Percentiles rank a stretch among this genome's conserved stretches.
Conservation (phyloP, 2,888 invertebrate genomes). For the Scaptomyza caliginosa region DNA sequence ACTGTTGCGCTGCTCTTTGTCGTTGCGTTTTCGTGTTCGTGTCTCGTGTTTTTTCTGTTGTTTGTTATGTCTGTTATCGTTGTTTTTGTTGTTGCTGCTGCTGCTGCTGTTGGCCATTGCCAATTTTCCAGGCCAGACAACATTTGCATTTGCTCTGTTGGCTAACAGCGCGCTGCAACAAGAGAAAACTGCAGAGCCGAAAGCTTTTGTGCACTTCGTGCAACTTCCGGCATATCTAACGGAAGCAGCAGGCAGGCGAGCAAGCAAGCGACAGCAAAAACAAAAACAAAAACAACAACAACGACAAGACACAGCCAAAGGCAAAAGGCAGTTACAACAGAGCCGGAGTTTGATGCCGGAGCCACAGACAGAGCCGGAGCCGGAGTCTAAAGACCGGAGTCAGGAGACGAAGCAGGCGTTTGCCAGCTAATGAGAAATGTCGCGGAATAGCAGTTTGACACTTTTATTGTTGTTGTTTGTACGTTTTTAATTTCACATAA, state of each 20-base stretch:
- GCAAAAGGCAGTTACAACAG: slow-evolving; percentile 24
- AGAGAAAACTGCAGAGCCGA: slow-evolving; percentile 32
- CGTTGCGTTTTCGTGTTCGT: slow-evolving; percentile 43
- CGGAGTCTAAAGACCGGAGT: not conserved
- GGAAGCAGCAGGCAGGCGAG: slow-evolving; percentile 45
- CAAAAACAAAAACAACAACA: slow-evolving; percentile 26
- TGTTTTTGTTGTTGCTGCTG: slow-evolving; percentile 1
- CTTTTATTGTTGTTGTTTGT: slow-evolving; percentile 11
- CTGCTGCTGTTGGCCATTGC: slow-evolving; percentile 37
- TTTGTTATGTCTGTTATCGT: not conserved
- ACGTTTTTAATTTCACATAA: slow-evolving; percentile 20
- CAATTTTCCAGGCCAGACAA: slow-evolving; percentile 57
- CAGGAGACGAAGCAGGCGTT: slow-evolving; percentile 12
- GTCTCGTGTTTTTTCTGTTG: slow-evolving; percentile 13
- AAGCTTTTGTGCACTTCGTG: slow-evolving; percentile 68
- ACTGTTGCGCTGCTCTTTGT: slow-evolving; percentile 50
- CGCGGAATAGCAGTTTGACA: slow-evolving; percentile 7
- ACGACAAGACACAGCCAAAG: slow-evolving; percentile 17
- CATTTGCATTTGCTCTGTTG: slow-evolving; percentile 51
- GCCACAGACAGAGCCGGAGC: slow-evolving; percentile 1
- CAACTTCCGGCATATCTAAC: slow-evolving; percentile 59
- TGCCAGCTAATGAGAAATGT: slow-evolving; percentile 37
- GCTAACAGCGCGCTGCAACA: slow-evolving; percentile 45
- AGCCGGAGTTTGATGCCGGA: slow-evolving; percentile 4
- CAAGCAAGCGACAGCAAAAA: slow-evolving; percentile 21